Percentiles rank a stretch among this genome's conserved stretches.
Conservation (phyloP, 2,888 invertebrate genomes). For the Thalpophila matura region DNA sequence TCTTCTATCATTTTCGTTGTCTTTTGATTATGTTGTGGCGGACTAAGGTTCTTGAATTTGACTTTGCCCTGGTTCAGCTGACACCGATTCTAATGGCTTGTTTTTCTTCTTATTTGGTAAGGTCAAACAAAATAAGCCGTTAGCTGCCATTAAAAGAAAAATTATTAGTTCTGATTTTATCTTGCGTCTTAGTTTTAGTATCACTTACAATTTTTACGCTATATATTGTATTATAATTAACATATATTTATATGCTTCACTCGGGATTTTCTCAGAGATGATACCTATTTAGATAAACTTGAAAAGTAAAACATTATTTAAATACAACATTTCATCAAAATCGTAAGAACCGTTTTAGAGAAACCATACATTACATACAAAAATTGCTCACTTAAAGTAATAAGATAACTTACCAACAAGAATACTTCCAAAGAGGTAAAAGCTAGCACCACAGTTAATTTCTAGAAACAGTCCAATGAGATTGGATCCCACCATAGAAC, state of each 20-base stretch:
- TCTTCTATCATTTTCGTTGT: neutral
- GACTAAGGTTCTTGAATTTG: constrained; percentile 23
- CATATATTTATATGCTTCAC: too few species aligned
- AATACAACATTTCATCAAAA: too few species aligned
- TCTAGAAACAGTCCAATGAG: constrained; percentile 92
- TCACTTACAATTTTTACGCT: too few species aligned
- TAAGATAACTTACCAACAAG: constrained; percentile 76
- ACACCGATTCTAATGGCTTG: constrained; percentile 47
- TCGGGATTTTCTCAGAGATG: too few species aligned
- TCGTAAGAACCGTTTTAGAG: too few species aligned
- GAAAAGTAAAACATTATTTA: too few species aligned
- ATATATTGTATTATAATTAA: too few species aligned
- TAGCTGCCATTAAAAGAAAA: constrained; percentile 72
- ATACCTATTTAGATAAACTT: too few species aligned
- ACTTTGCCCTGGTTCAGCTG: neutral
- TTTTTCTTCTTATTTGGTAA: constrained; percentile 76
- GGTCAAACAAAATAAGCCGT: constrained; percentile 78
- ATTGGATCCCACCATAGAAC: constrained; percentile 92
- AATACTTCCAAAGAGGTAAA: constrained; percentile 91
- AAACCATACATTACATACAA: too few species aligned
- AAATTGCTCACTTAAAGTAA: too few species aligned
- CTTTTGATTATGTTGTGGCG: neutral
- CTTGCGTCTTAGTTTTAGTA: too few species aligned
- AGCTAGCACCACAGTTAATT: constrained; percentile 91
- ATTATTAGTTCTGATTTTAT: too few species aligned